Percentiles rank a stretch among this genome's conserved stretches.
These are phyloP conservation scores for Potorous gilbertii DNA, from an alignment of 2,797 vertebrate species.

Conservation along the genomic window DNA sequence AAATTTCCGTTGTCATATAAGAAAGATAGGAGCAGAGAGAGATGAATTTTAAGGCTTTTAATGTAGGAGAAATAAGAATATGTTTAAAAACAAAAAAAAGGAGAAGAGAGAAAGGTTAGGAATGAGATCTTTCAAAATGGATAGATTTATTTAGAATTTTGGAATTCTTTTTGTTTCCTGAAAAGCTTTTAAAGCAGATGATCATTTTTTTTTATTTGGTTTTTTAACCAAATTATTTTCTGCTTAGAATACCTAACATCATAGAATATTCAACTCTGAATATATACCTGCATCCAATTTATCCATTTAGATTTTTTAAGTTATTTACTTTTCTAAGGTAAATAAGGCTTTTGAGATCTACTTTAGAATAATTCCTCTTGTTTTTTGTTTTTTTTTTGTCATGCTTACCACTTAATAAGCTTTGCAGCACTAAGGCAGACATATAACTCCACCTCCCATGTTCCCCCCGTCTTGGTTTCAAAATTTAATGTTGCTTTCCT, in stretches of 20 bases:
- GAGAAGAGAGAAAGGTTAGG: slow-evolving; percentile 12
- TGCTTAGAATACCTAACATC: slow-evolving; percentile 31
- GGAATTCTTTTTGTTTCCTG: slow-evolving; percentile 28
- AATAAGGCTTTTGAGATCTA: slow-evolving; percentile 44
- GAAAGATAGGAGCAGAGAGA: neutral
- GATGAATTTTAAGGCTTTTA: slow-evolving; percentile 6
- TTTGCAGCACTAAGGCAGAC: slow-evolving; percentile 17
- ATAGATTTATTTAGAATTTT: slow-evolving; percentile 3
- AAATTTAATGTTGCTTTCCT: slow-evolving; percentile 28
- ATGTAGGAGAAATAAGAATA: slow-evolving; percentile 42
- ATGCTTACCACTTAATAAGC: slow-evolving; percentile 31
- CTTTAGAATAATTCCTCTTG: slow-evolving; percentile 38
- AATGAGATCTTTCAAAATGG: neutral
- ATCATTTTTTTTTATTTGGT: neutral
- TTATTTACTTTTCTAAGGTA: slow-evolving; percentile 19
- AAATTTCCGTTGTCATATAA: neutral
- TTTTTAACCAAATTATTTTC: neutral
- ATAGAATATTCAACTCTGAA: neutral
- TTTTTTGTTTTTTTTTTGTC: slow-evolving; percentile 11
- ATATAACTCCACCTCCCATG: neutral
- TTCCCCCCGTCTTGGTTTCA: neutral
- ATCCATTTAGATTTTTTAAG: neutral
- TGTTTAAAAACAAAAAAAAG: neutral
- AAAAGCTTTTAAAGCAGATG: slow-evolving; percentile 22
- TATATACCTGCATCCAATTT: too few species aligned